Evolutionary conservation across 2,797 vertebrate genomes (phyloP).

Genomic region (Cygnus olor): DNA sequence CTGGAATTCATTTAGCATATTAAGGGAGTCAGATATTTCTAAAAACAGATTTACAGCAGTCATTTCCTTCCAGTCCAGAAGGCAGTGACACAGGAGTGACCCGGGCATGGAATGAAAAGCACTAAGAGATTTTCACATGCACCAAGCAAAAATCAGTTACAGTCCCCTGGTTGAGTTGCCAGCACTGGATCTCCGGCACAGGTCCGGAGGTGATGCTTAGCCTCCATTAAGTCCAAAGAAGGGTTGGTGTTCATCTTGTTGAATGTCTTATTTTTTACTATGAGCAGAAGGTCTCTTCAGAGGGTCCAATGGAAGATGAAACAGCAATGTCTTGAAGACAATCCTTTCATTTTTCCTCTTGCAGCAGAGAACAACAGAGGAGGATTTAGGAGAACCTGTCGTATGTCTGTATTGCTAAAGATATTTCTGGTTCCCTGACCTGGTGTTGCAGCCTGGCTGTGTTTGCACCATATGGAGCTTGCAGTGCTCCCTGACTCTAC

Average conservation of each 20-base stretch:
- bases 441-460: background rate
- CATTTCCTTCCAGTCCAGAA: constrained; percentile 73
- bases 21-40: constrained; percentile 63
- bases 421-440: background rate
- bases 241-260: background rate
- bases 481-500: background rate
- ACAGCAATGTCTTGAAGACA: background rate
- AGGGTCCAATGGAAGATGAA: background rate
- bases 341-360: background rate
- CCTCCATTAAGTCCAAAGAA: background rate
- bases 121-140: constrained; percentile 56
- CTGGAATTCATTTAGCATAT: constrained; percentile 61
- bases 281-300: background rate
- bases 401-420: background rate
- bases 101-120: constrained; percentile 52
- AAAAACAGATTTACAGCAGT: constrained; percentile 72
- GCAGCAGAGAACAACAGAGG: background rate
- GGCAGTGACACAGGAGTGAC: constrained; percentile 72
- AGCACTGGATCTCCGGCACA: background rate
- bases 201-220: background rate
- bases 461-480: background rate
- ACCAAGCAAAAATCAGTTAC: constrained; percentile 13
- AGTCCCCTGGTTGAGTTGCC: background rate
- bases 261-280: background rate
- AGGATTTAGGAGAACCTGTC: background rate